Base-by-base conservation (phyloP, 2,113 vertebrate genomes). In the Nipponia nippon region DNA sequence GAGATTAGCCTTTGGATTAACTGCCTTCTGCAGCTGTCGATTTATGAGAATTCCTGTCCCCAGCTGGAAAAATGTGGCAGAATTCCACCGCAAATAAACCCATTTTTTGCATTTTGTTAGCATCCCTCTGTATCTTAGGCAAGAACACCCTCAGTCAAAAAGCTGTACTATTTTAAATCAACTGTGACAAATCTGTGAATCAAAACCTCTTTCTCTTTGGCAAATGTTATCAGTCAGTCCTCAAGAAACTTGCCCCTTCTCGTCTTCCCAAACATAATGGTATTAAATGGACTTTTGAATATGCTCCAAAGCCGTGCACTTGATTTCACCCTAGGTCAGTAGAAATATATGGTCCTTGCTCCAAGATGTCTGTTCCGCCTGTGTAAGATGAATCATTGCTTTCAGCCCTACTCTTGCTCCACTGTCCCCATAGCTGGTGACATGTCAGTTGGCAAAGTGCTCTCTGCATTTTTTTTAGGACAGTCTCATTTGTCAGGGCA, bases 1-100 rank as follows among this genome's bases (percentile, higher is more conserved):
- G 93, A 93, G 94, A 95, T 96, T 96, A 97, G 94, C 70, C 86
- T 90, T 52, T 72, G 94, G 93, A 86, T 92, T 95, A 93, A 89
- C 83, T 83, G 63, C 85, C 58, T 92, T 89, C 92, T 93, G 88
- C 78, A 94, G 96, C 97, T 97, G 91, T 96, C 71, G 42, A 93
- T 95, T 95, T 63, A 27, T 65, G 88, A 80, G 94, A 87, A 91
- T 96, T 96, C 79, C 90, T 95, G 70, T 92, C 92, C 89, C 94
- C 83, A 86, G 75, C 73, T 90, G 86, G 87, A 95, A 97, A 95
- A 89, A 91, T 82, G 77, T 78, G 84, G 82, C 96, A 96, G 87
- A 81, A 94, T 94, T 97, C 93, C 96, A 95, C 81, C 0, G 0
- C 81, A 82, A 82, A 94, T 95, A 93, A 95, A 80, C 59, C 77